Conservation (phyloP, 1,140 invertebrate genomes). For the Aphaenogaster ashmeadi region DNA sequence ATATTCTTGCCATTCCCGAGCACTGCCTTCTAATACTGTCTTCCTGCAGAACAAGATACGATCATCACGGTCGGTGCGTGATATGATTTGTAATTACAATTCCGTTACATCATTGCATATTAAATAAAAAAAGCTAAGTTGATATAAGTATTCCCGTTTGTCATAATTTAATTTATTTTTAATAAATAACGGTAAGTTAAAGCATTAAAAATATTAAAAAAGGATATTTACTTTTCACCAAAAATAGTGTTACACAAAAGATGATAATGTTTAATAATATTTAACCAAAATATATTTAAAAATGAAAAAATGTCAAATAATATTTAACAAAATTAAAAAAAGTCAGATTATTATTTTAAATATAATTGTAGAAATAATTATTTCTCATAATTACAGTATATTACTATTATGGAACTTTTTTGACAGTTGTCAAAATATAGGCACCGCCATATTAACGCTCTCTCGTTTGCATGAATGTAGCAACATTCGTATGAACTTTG, state of each 20-base stretch:
- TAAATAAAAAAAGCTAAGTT: constrained; percentile 43
- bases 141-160: constrained; percentile 8
- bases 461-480: no score
- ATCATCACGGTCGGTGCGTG: constrained; percentile 9
- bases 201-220: background rate
- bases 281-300: background rate
- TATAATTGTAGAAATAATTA: no score
- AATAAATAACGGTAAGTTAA: constrained; percentile 29
- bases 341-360: no score
- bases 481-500: no score
- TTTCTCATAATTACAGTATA: no score
- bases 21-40: constrained; percentile 41
- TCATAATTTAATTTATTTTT: background rate
- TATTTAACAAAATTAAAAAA: no score
- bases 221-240: background rate
- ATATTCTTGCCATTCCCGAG: constrained; percentile 30
- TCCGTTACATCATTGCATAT: constrained; percentile 21
- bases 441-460: no score
- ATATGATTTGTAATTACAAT: constrained; percentile 46
- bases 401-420: no score
- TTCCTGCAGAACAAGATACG: background rate
- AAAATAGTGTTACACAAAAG: background rate
- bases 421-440: no score
- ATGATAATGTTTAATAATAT: background rate
- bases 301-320: no score